Percentiles rank a stretch among this genome's conserved stretches.
phyloP scores from a whole-genome alignment of 2,888 invertebrate genomes.

The Stenchaetothrips biformis region DNA sequence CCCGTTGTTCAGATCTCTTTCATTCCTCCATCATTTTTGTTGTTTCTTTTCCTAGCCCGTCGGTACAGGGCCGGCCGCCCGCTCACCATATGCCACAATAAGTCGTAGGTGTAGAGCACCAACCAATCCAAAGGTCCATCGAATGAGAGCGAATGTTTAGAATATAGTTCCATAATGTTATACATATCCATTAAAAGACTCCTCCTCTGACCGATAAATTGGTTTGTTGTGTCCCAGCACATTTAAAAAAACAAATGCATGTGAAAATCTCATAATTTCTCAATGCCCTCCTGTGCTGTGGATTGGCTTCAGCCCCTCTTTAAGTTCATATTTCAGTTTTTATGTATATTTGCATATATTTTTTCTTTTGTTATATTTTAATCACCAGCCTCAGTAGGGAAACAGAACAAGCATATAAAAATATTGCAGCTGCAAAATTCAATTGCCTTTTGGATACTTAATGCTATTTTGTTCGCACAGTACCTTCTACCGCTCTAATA shows the following conservation, averaged over 20 bases:
- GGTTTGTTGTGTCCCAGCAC: conserved; percentile 2
- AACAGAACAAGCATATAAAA: no score
- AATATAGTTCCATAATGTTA: conserved; percentile 22
- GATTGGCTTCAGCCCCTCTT: not conserved
- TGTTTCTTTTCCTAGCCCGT: conserved; percentile 20
- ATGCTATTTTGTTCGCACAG: no score
- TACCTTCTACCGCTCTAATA: no score
- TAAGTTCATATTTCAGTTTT: not conserved
- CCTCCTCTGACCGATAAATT: conserved; percentile 20
- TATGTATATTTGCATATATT: no score
- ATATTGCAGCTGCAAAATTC: no score
- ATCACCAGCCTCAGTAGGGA: no score
- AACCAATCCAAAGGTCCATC: conserved; percentile 24
- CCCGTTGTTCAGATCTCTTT: conserved; percentile 20
- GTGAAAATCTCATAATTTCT: not conserved
- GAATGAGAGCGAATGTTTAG: conserved; percentile 21
- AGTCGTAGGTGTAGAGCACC: conserved; percentile 24
- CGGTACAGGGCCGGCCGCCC: conserved; percentile 21
- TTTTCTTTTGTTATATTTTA: no score
- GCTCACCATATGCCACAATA: conserved; percentile 23
- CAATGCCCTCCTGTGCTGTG: not conserved
- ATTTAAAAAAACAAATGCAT: not conserved
- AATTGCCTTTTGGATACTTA: no score
- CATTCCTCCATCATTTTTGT: conserved; percentile 19
- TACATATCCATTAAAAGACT: conserved; percentile 25